Percentiles rank a stretch among this genome's conserved stretches.
phyloP scores from a whole-genome alignment of 2,888 invertebrate species.

The Nephrotoma flavescens region DNA sequence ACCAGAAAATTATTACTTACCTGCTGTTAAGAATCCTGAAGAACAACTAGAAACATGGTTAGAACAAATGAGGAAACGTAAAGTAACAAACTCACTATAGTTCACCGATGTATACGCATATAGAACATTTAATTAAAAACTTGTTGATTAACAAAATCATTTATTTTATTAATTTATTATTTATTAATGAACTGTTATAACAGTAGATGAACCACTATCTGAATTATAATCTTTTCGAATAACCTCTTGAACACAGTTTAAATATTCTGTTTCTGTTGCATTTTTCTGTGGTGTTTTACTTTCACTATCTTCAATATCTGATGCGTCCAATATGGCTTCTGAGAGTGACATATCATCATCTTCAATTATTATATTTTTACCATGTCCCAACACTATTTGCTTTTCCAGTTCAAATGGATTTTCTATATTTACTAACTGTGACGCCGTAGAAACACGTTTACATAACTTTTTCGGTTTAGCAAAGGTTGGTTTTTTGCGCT shows the following conservation, averaged over 20 bases:
- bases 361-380: neutral
- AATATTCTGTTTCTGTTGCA: neutral
- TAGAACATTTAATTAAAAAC: neutral
- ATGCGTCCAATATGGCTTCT: neutral
- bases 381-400: neutral
- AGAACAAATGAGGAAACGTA: constrained; percentile 53
- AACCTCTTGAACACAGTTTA: neutral
- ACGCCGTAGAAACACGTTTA: neutral
- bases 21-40: constrained; percentile 43
- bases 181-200: neutral
- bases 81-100: constrained; percentile 48
- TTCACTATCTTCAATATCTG: neutral
- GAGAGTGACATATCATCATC: neutral
- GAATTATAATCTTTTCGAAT: neutral
- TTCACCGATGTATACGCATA: constrained; percentile 2
- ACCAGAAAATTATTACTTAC: constrained; percentile 59
- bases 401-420: neutral
- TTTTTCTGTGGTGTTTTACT: neutral
- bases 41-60: constrained; percentile 61
- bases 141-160: neutral
- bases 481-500: neutral
- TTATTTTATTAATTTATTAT: neutral
- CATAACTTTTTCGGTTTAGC: neutral
- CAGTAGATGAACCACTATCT: neutral
- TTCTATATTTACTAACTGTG: neutral